Evolutionary conservation across 2,797 vertebrate genomes (phyloP), one percentile per base, ranked within the genome.

Genomic region (Eidolon dupreanum): DNA sequence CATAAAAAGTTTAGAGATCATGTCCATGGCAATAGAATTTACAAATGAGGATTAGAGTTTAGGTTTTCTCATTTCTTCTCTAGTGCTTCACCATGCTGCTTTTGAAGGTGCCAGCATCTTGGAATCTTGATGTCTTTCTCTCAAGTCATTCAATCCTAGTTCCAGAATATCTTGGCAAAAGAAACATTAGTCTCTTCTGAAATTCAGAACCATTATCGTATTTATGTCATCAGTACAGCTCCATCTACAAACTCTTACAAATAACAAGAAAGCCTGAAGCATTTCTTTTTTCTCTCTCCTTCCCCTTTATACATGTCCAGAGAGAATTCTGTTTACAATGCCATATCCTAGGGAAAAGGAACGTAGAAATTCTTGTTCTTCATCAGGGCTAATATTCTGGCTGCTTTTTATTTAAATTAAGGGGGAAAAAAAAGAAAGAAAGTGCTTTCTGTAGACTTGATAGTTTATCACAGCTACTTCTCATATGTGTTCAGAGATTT

Each of bases 351-450:
- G 15, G 53, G 28, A 28, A 88, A 59, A 33, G 43, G 6, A 71
- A 74, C 28, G 41, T 70, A 81, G 57, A 41, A 43, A 77, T 71
- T 96, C 51, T 73, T 83, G 49, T 75, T 90, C 33, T 87, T 95
- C 19, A 66, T 68, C 6, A 93, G 90, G 57, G 41, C 59, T 93
- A 38, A 57, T 53, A 75, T 17, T 57, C 36, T 88, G 36, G 28
- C n/a, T 88, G 6, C 22, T 65, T 95, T 87, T 95, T 68, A 51
- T 71, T 93, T 89, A 91, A 93, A 82, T 83, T 93, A 68, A 49
- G 49, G 49, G 15, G 13, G 13, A 49, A 28, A 26, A 78, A 31
- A 31, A 3, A 78, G 71, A 82, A 74, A 31, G 19, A 87, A 85
- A 81, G 75, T 66, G 4, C 11, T 94, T 95, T 95, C 41, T 55